A percentile compares a stretch with the other conserved stretches of the same genome.
These are phyloP conservation scores for Gymnosoma rotundatum DNA, from an alignment of 2,888 invertebrate species.

Conservation along the genomic window DNA sequence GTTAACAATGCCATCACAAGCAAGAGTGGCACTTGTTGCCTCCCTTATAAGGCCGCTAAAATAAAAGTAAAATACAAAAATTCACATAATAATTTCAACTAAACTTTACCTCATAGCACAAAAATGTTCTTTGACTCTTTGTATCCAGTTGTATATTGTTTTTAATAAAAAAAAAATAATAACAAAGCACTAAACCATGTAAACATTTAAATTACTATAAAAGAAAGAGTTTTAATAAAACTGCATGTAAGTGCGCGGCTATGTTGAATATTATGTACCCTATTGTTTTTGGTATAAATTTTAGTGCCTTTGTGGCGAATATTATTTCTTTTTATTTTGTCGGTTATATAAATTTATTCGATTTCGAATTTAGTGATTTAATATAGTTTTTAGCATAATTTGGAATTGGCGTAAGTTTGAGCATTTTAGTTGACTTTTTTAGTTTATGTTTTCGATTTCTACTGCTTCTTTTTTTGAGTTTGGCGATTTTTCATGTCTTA, in stretches of 20 bases:
- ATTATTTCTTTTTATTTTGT: no score
- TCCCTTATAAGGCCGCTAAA: slow-evolving; percentile 47
- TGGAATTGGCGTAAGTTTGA: no score
- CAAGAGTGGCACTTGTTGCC: slow-evolving; percentile 59
- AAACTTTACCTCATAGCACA: slow-evolving; percentile 35
- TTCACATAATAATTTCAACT: slow-evolving; percentile 16
- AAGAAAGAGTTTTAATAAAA: not conserved
- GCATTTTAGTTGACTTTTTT: no score
- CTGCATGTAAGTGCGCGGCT: not conserved
- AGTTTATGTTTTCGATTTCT: no score
- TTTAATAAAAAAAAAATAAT: slow-evolving; percentile 30
- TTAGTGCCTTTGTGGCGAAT: no score
- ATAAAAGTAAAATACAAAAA: slow-evolving; percentile 35
- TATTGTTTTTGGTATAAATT: no score
- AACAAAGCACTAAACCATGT: slow-evolving; percentile 51
- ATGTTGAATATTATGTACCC: no score
- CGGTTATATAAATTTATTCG: no score
- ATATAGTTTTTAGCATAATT: no score
- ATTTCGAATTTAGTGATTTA: no score
- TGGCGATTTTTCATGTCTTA: no score
- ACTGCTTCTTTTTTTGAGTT: no score
- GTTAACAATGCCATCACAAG: slow-evolving; percentile 9
- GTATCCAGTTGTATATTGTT: slow-evolving; percentile 21
- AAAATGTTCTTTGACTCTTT: slow-evolving; percentile 20
- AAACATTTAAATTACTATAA: slow-evolving; percentile 64